phyloP scores from a whole-genome alignment of 2,113 vertebrate species.

The Thunnus thynnus region DNA sequence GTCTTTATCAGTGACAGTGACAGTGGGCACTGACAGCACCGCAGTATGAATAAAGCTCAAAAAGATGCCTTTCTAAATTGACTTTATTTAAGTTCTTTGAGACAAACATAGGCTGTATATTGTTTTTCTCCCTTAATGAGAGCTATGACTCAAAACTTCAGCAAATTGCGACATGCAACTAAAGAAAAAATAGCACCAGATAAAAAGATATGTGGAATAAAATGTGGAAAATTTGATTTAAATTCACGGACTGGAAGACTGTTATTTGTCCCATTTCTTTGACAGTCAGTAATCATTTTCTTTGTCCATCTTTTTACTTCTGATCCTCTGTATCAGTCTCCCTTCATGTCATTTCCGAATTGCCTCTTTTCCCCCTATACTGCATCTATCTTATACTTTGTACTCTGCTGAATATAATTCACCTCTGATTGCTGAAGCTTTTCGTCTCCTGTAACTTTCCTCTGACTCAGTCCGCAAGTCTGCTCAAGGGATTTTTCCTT shows the following conservation, averaged over 20 bases:
- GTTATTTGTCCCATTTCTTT: constrained; percentile 6
- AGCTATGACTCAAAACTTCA: background rate
- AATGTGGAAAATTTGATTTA: background rate
- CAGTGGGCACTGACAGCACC: constrained; percentile 8
- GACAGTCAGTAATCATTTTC: constrained; percentile 3
- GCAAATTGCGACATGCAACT: background rate
- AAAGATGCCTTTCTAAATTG: constrained; percentile 1
- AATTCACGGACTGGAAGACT: background rate
- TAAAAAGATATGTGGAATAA: background rate
- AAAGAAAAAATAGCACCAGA: background rate
- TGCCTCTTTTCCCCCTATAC: background rate
- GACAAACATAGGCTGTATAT: background rate
- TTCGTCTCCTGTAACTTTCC: background rate
- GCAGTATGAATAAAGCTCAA: background rate
- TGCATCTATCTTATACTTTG: background rate
- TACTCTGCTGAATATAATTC: background rate
- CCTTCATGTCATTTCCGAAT: background rate
- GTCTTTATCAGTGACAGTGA: background rate
- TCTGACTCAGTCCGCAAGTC: background rate
- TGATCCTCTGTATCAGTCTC: constrained; percentile 10
- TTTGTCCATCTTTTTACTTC: background rate
- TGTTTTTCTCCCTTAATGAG: background rate
- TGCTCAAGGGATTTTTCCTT: background rate
- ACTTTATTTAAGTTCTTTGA: background rate
- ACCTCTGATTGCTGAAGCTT: constrained; percentile 17